These are phyloP conservation scores for Lycophotia porphyrea DNA, from an alignment of 2,888 invertebrate species.

Conservation along the genomic window DNA sequence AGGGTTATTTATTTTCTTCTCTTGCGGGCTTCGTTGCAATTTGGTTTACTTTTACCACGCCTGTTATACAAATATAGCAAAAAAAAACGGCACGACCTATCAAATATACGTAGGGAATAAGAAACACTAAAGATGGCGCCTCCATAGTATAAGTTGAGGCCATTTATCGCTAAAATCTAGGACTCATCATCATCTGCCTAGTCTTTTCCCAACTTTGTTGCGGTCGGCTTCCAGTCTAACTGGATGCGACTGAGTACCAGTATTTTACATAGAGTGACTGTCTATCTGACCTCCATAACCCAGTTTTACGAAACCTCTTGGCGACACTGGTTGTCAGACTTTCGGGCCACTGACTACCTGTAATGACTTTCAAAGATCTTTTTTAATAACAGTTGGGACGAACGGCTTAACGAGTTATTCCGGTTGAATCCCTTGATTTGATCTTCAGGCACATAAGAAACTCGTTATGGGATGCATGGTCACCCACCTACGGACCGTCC, in stretches of 20 bases:
- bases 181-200: neutral
- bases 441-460: too few relatives aligned
- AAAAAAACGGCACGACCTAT: neutral
- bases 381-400: too few relatives aligned
- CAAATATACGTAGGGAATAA: neutral
- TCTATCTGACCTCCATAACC: neutral
- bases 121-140: neutral
- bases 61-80: too few relatives aligned
- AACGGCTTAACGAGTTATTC: too few relatives aligned
- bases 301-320: neutral
- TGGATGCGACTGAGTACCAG: neutral
- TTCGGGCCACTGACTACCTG: neutral
- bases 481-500: neutral
- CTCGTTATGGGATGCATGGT: neutral
- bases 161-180: neutral
- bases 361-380: too few relatives aligned
- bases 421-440: too few relatives aligned
- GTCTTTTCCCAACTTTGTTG: neutral
- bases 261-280: neutral
- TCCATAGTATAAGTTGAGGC: neutral
- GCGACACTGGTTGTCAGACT: neutral
- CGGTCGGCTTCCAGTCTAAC: neutral
- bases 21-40: neutral
- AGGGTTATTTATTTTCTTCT: neutral
- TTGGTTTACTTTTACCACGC: neutral